Percentiles rank a stretch among this genome's conserved stretches.
Conservation (phyloP, 1,140 invertebrate genomes). For the Limonius californicus region DNA sequence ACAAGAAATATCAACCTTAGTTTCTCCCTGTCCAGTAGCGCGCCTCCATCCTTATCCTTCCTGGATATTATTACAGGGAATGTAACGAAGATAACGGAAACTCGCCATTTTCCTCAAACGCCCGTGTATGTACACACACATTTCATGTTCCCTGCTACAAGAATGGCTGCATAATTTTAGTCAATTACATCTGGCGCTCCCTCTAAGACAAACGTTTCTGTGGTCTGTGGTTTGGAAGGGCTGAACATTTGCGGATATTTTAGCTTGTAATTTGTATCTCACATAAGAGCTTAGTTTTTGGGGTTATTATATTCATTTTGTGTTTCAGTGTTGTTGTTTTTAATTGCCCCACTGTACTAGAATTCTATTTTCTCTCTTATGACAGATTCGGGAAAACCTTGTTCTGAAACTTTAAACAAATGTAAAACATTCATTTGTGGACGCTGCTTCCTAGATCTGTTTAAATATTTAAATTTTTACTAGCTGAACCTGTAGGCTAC, state of each 20-base stretch:
- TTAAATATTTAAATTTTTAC: too few species aligned
- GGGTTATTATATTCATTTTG: neutral
- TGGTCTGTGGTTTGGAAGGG: constrained; percentile 2
- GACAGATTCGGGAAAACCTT: too few species aligned
- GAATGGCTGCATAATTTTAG: constrained; percentile 12
- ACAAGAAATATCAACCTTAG: neutral
- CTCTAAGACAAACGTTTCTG: constrained; percentile 10
- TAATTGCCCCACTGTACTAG: too few species aligned
- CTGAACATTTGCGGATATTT: neutral
- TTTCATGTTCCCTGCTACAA: constrained; percentile 3
- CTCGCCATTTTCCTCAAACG: neutral
- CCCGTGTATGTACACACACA: constrained; percentile 1
- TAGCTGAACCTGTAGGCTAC: too few species aligned
- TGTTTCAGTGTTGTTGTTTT: neutral
- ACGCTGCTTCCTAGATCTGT: too few species aligned
- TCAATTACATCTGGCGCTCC: constrained; percentile 8
- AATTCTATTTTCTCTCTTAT: too few species aligned
- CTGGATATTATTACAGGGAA: neutral
- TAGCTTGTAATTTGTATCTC: constrained; percentile 8
- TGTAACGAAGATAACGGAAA: neutral
- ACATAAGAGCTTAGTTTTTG: neutral
- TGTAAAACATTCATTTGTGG: too few species aligned
- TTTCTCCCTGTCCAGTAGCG: neutral
- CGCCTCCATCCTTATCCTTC: neutral
- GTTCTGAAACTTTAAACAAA: too few species aligned